These are phyloP conservation scores for Uropsilus gracilis DNA, from an alignment of 2,113 vertebrate species.

Conservation along the genomic window DNA sequence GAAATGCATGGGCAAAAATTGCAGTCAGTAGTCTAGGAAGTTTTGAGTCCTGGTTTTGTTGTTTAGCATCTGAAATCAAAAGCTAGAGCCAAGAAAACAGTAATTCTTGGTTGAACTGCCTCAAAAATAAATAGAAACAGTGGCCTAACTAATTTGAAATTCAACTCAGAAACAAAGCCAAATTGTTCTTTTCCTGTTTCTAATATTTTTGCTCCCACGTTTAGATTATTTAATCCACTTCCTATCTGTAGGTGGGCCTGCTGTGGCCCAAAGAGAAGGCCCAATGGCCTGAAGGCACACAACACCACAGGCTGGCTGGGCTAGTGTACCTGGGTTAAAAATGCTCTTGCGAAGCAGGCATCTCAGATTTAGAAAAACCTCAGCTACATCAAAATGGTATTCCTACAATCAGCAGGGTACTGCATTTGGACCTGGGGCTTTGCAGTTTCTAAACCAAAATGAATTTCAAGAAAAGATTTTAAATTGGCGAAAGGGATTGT, in stretches of 20 bases:
- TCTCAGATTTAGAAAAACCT: not conserved
- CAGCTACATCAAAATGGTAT: not conserved
- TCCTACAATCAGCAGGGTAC: not conserved
- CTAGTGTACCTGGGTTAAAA: fast-evolving
- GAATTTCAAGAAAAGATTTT: conserved; percentile 46
- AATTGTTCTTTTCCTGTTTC: conserved; percentile 75
- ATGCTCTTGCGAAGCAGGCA: not conserved
- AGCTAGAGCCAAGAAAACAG: conserved; percentile 50
- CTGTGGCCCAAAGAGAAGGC: conserved; percentile 30
- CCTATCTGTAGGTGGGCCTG: conserved; percentile 55
- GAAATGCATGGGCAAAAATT: not conserved
- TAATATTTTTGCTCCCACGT: conserved; percentile 64
- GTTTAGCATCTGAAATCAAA: conserved; percentile 67
- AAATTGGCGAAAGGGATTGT: not conserved
- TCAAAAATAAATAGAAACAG: conserved; percentile 72
- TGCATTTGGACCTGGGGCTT: not conserved
- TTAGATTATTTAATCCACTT: conserved; percentile 66
- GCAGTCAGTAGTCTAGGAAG: not conserved
- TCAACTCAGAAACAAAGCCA: conserved; percentile 65
- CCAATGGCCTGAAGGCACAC: not conserved
- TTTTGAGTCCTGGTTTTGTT: conserved; percentile 40
- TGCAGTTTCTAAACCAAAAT: conserved; percentile 36
- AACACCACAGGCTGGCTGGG: not conserved
- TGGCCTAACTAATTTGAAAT: conserved; percentile 60
- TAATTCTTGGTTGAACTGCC: conserved; percentile 43